Evolutionary conservation across 2,888 invertebrate species (phyloP).

Genomic region (Branchellion lobata): DNA sequence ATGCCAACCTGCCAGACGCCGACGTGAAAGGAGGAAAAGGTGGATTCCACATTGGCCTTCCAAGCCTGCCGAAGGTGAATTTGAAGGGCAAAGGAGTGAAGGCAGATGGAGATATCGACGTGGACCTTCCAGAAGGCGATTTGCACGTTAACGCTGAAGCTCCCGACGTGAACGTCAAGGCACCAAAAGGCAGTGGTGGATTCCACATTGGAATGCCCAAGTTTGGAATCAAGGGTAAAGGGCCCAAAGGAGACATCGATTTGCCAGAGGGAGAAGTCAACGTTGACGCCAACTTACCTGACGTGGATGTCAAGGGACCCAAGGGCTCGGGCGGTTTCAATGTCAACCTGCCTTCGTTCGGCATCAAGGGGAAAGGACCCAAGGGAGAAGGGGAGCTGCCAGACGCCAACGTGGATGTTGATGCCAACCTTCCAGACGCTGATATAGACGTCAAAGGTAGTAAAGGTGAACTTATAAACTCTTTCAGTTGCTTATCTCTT

Average conservation of each 20-base stretch:
- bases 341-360: slow-evolving; percentile 16
- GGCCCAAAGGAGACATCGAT: slow-evolving; percentile 6
- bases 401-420: slow-evolving; percentile 16
- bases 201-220: slow-evolving; percentile 32
- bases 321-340: slow-evolving; percentile 31
- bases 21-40: not conserved
- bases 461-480: slow-evolving; percentile 6
- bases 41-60: slow-evolving; percentile 8
- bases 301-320: slow-evolving; percentile 24
- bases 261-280: slow-evolving; percentile 36
- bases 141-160: slow-evolving; percentile 34
- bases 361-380: slow-evolving; percentile 40
- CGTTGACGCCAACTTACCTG: slow-evolving; percentile 16
- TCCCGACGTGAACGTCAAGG: slow-evolving; percentile 28
- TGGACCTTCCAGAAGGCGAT: slow-evolving; percentile 32
- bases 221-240: slow-evolving; percentile 28
- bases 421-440: slow-evolving; percentile 41
- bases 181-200: slow-evolving; percentile 20
- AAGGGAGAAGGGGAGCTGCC: slow-evolving; percentile 22
- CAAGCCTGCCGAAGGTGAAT: not conserved
- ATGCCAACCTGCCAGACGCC: not conserved
- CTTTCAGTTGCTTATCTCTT: too few relatives aligned
- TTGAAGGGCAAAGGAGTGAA: slow-evolving; percentile 41
- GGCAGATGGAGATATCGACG: slow-evolving; percentile 14
- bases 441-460: slow-evolving; percentile 24